A percentile compares a stretch with the other conserved stretches of the same genome.
phyloP scores from a whole-genome alignment of 1,140 invertebrate genomes.

The Zophobas morio region DNA sequence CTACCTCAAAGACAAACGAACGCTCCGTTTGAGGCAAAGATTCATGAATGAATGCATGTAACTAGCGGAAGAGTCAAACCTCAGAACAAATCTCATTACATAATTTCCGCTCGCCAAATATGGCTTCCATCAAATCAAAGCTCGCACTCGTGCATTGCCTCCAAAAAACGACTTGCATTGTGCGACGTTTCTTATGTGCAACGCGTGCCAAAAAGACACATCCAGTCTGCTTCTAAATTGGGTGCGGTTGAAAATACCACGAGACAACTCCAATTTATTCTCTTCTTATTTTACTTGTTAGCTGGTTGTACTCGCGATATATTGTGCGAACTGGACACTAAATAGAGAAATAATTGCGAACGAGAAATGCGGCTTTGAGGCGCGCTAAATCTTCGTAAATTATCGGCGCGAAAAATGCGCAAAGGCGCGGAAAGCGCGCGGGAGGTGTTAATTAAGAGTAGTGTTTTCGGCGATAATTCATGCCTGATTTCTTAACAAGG shows the following conservation, averaged over 20 bases:
- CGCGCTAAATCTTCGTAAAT: constrained; percentile 33
- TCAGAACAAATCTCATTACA: not conserved
- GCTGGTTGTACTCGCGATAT: constrained; percentile 26
- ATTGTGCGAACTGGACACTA: constrained; percentile 17
- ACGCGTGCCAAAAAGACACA: constrained; percentile 37
- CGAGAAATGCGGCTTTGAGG: constrained; percentile 10
- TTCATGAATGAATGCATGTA: constrained; percentile 26
- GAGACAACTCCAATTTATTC: constrained; percentile 35
- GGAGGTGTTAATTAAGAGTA: constrained; percentile 23
- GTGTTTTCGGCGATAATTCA: constrained; percentile 34
- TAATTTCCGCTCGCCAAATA: constrained; percentile 28
- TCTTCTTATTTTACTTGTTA: constrained; percentile 34
- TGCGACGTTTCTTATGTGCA: constrained; percentile 18
- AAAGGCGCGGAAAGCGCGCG: not conserved
- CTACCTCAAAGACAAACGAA: constrained; percentile 3
- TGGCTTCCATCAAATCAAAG: constrained; percentile 10
- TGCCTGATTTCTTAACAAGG: constrained; percentile 27
- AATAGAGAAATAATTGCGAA: constrained; percentile 30
- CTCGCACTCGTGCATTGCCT: not conserved
- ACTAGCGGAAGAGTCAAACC: not conserved
- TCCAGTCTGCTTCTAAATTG: constrained; percentile 37
- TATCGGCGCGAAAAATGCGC: constrained; percentile 14
- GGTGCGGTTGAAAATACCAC: constrained; percentile 27
- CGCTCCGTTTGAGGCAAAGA: not conserved
- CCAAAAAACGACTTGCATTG: constrained; percentile 22